phyloP scores from a whole-genome alignment of 2,797 vertebrate genomes.

The Merluccius polli region DNA sequence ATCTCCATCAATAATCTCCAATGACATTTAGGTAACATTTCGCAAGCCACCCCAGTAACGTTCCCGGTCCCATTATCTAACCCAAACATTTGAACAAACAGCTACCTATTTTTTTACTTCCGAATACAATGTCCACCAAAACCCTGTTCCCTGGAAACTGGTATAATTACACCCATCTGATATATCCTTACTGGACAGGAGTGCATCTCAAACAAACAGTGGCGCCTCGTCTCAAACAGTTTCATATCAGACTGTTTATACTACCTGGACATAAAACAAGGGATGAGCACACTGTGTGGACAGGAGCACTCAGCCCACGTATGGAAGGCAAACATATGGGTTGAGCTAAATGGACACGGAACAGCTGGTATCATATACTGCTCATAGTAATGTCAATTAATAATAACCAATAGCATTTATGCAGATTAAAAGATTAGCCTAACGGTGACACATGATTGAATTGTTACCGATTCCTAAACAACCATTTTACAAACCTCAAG shows the following conservation, averaged over 20 bases:
- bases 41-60: background rate
- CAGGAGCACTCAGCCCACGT: conserved; percentile 29
- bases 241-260: conserved; percentile 27
- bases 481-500: background rate
- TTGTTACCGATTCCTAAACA: background rate
- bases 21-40: background rate
- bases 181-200: conserved; percentile 21
- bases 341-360: conserved; percentile 16
- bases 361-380: conserved; percentile 24
- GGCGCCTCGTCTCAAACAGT: conserved; percentile 24
- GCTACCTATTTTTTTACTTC: background rate
- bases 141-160: conserved; percentile 18
- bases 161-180: conserved; percentile 22
- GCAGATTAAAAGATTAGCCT: background rate
- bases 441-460: background rate
- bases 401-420: background rate
- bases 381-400: background rate
- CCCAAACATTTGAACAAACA: background rate
- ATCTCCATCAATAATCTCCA: background rate
- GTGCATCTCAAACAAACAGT: conserved; percentile 45
- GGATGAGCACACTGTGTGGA: conserved; percentile 2
- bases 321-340: conserved; percentile 39
- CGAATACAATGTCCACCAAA: background rate
- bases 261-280: conserved; percentile 9
- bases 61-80: background rate